A percentile compares a stretch with the other conserved stretches of the same genome.
These are phyloP conservation scores for Papilio machaon DNA, from an alignment of 1,140 invertebrate species.

Conservation along the genomic window DNA sequence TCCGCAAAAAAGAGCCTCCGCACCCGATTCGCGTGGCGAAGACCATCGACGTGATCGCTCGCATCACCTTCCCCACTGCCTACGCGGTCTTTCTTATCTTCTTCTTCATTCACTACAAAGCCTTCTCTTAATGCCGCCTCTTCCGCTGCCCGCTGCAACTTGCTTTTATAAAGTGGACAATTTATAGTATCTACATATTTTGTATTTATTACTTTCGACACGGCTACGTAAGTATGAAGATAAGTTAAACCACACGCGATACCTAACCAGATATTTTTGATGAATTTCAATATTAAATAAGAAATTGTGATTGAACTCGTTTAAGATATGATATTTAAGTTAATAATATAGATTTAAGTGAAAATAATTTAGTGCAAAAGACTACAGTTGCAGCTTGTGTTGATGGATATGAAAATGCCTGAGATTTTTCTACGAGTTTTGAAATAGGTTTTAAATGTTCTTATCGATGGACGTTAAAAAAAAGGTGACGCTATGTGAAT, in stretches of 20 bases:
- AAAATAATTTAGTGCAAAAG: conserved; percentile 45
- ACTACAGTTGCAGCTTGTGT: conserved; percentile 53
- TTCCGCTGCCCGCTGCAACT: conserved; percentile 52
- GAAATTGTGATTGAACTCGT: conserved; percentile 63
- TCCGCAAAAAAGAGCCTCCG: conserved; percentile 93
- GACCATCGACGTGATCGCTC: conserved; percentile 96
- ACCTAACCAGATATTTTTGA: conserved; percentile 64
- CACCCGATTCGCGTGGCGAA: conserved; percentile 96
- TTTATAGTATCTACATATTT: conserved; percentile 61
- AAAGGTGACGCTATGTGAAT: conserved; percentile 37
- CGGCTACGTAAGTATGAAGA: conserved; percentile 53
- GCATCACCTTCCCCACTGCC: conserved; percentile 95
- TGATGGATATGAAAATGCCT: conserved; percentile 43
- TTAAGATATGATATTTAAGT: conserved; percentile 54
- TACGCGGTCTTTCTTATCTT: conserved; percentile 96
- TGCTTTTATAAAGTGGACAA: conserved; percentile 62
- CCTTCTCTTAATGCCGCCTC: conserved; percentile 84
- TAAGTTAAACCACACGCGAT: conserved; percentile 55
- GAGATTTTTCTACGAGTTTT: conserved; percentile 68
- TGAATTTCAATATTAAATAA: conserved; percentile 61
- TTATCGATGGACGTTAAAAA: conserved; percentile 45
- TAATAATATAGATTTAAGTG: conserved; percentile 48
- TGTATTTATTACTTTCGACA: conserved; percentile 60
- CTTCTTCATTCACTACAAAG: conserved; percentile 96
- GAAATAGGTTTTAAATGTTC: conserved; percentile 62